Conservation (phyloP, 1,140 invertebrate genomes). For the Reticulitermes speratus region DNA sequence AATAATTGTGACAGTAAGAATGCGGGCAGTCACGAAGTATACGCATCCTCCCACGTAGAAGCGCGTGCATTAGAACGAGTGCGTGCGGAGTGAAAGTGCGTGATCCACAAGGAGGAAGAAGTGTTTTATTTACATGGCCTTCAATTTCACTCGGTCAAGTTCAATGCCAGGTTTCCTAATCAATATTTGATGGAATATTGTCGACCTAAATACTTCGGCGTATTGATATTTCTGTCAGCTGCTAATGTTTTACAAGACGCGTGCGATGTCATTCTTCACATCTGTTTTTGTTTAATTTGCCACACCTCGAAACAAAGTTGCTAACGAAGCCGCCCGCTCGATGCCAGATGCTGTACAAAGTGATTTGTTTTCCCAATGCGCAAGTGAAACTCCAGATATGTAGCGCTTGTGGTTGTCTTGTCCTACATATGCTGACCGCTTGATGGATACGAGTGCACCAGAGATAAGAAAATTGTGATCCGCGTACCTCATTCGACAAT, state of each 20-base stretch:
- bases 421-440: neutral
- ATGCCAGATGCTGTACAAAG: neutral
- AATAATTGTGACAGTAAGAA: neutral
- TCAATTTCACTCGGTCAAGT: conserved; percentile 9
- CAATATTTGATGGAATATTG: neutral
- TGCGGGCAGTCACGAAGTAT: neutral
- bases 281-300: neutral
- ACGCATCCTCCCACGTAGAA: neutral
- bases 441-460: neutral
- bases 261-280: neutral
- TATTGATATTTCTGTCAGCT: neutral
- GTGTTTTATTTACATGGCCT: neutral
- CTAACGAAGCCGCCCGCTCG: neutral
- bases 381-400: neutral
- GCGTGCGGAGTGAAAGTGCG: neutral
- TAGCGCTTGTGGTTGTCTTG: neutral
- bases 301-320: neutral
- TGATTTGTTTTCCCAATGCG: neutral
- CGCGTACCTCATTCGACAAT: neutral
- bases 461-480: neutral
- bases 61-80: neutral
- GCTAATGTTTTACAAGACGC: too few species aligned
- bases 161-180: neutral
- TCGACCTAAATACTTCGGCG: neutral
- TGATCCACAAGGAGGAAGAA: neutral